Evolutionary conservation across 2,888 invertebrate species (phyloP).

Genomic region (Lissonota sp.): DNA sequence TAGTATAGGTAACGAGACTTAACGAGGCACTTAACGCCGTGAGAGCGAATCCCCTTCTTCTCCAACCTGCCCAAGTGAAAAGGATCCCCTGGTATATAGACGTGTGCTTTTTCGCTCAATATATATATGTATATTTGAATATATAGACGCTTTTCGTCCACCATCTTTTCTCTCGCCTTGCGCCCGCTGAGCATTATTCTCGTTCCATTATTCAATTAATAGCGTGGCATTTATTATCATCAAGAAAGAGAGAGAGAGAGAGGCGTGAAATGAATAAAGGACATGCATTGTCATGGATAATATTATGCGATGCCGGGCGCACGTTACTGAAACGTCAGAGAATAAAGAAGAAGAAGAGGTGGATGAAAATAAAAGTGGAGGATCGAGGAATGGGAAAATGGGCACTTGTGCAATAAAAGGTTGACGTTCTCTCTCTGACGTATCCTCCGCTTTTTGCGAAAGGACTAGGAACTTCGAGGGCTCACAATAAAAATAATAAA

Average conservation of each 20-base stretch:
- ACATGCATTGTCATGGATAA: slow-evolving; percentile 77
- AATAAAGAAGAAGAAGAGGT: slow-evolving; percentile 21
- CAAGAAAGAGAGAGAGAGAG: slow-evolving; percentile 53
- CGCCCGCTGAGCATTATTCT: slow-evolving; percentile 74
- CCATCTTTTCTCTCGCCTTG: slow-evolving; percentile 26
- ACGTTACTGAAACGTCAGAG: background rate
- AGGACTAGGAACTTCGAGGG: slow-evolving; percentile 6
- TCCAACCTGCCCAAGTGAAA: slow-evolving; percentile 66
- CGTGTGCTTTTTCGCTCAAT: background rate
- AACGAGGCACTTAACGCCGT: slow-evolving; percentile 73
- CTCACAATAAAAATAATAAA: background rate
- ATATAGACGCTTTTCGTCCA: slow-evolving; percentile 39
- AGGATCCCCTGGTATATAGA: slow-evolving; percentile 46
- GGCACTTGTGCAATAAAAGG: slow-evolving; percentile 27
- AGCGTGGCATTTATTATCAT: slow-evolving; percentile 76
- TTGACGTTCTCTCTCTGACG: slow-evolving; percentile 34
- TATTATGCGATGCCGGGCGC: slow-evolving; percentile 66
- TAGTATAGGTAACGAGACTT: slow-evolving; percentile 70
- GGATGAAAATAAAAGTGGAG: slow-evolving; percentile 22
- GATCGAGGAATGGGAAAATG: slow-evolving; percentile 26
- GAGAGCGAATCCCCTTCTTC: slow-evolving; percentile 55
- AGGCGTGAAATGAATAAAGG: slow-evolving; percentile 75
- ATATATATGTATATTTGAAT: slow-evolving; percentile 3
- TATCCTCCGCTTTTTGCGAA: slow-evolving; percentile 17
- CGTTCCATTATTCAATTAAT: slow-evolving; percentile 81